Base-by-base conservation (phyloP, 2,797 vertebrate genomes). In the Bradypodion ventrale region DNA sequence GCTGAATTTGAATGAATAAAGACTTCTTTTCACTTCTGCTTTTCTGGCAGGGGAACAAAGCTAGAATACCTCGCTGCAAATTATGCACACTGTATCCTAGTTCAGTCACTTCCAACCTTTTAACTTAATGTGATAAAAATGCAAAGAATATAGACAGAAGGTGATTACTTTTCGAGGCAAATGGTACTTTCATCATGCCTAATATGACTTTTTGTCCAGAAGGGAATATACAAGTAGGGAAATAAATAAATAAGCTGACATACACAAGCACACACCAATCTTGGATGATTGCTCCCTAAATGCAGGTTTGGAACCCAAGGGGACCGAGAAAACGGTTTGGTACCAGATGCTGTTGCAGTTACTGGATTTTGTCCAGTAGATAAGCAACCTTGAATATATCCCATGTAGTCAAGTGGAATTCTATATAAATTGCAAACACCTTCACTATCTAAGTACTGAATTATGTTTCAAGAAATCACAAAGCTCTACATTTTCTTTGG, bases 41-140 rank as follows among this genome's bases (percentile, higher is more conserved):
- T 69, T n/a, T 75, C 69, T 81, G 70, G 29, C 44, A 87, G 60
- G 79, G 75, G 87, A 88, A 73, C n/a, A 75, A 56, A 91, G 76
- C 87, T 52, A 80, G 60, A 23, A 35, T 87, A 88, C 88, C 52
- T 91, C 46, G 56, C 56, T 90, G 65, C 52, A 35, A 82, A 16
- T 62, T 82, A 23, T 63, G 42, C 29, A 90, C 75, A 88, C 78
- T 49, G 66, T 73, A 80, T 13, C 5, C 3, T 5, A 1, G 76
- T 87, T 56, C 42, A 83, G 69, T 80, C 35, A 87, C 88, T 89
- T 75, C 52, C 21, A 46, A 35, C 75, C 80, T 86, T 92, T 91
- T 85, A 91, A 84, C 25, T 88, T 87, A 80, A 82, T 78, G 68
- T 60, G 89, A 87, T 88, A 89, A 87, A 88, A 88, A 90, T 89